phyloP scores from a whole-genome alignment of 2,797 vertebrate genomes.

The Otolemur crassicaudatus region DNA sequence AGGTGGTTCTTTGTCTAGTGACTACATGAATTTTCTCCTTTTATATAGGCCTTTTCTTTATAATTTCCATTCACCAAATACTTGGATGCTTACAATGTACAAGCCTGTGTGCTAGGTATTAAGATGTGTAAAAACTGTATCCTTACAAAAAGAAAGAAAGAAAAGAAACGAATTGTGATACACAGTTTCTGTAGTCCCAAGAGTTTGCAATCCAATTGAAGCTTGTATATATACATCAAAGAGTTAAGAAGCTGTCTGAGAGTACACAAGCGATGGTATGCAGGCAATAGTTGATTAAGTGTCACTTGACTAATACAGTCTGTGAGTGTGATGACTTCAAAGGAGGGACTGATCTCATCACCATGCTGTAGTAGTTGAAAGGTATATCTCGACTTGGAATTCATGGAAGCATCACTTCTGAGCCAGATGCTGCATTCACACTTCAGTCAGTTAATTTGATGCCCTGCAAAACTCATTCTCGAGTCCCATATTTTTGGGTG shows the following conservation, averaged over 20 bases:
- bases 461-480: neutral
- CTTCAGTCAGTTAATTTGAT: constrained; percentile 58
- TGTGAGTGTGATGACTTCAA: constrained; percentile 8
- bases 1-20: neutral
- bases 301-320: neutral
- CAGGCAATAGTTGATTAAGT: neutral
- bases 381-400: constrained; percentile 39
- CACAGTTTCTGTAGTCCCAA: neutral
- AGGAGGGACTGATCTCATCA: neutral
- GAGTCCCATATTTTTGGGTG: constrained; percentile 34
- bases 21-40: neutral
- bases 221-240: neutral
- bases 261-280: neutral
- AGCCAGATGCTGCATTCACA: constrained; percentile 46
- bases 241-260: constrained; percentile 1
- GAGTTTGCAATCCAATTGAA: neutral
- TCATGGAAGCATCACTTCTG: constrained; percentile 48
- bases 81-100: neutral
- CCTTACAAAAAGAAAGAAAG: neutral
- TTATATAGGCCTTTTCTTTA: constrained; percentile 29
- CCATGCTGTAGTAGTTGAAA: neutral
- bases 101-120: neutral
- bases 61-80: constrained; percentile 23
- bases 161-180: neutral
- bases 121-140: neutral